Percentiles rank a stretch among this genome's conserved stretches.
phyloP scores from a whole-genome alignment of 2,888 invertebrate species.

The Alitta virens region DNA sequence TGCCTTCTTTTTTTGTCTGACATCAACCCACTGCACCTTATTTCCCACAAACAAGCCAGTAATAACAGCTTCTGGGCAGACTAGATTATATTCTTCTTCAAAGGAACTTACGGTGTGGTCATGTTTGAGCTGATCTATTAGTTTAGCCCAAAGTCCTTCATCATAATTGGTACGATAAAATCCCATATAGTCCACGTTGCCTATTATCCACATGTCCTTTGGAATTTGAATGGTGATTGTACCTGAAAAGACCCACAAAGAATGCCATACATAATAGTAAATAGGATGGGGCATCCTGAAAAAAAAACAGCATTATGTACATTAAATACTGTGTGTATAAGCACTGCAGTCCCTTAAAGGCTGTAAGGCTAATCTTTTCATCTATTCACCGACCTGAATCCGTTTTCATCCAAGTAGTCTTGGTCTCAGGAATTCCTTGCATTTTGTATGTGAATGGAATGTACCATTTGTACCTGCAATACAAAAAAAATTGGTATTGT shows the following conservation, averaged over 20 bases:
- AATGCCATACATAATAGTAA: too few relatives aligned
- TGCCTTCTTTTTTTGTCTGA: neutral
- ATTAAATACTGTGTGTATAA: too few relatives aligned
- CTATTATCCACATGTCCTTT: slow-evolving; percentile 48
- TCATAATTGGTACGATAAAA: slow-evolving; percentile 58
- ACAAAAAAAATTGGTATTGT: too few relatives aligned
- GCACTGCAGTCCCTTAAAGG: too few relatives aligned
- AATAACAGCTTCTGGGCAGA: neutral
- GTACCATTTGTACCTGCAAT: slow-evolving; percentile 50
- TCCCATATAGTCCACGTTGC: slow-evolving; percentile 57
- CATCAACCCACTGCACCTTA: neutral
- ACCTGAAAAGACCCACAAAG: slow-evolving; percentile 16
- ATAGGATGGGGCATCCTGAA: too few relatives aligned
- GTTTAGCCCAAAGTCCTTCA: slow-evolving; percentile 50
- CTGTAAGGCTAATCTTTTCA: too few relatives aligned
- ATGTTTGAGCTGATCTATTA: slow-evolving; percentile 57
- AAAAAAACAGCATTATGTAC: too few relatives aligned
- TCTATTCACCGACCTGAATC: slow-evolving; percentile 36
- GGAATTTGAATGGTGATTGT: slow-evolving; percentile 28
- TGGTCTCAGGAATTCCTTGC: slow-evolving; percentile 28
- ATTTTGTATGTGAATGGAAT: slow-evolving; percentile 51
- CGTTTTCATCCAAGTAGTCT: slow-evolving; percentile 44
- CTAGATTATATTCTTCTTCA: neutral
- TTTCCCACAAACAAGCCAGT: neutral
- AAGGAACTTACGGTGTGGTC: slow-evolving; percentile 60